These are phyloP conservation scores for Phyllopteryx taeniolatus DNA, from an alignment of 2,113 vertebrate genomes.

Conservation along the genomic window DNA sequence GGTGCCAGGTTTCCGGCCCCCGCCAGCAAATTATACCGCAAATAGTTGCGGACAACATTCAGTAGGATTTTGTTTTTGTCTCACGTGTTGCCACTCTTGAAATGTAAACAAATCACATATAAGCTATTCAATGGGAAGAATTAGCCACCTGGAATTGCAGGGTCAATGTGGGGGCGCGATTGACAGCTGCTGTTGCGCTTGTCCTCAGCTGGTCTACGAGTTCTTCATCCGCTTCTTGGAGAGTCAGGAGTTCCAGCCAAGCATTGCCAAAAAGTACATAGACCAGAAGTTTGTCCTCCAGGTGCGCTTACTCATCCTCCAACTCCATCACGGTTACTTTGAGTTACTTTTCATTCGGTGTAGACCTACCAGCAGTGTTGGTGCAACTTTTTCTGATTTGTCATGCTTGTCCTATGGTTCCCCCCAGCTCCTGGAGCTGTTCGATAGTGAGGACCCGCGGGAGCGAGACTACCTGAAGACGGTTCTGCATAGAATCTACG, in stretches of 20 bases:
- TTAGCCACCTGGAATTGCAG: too few relatives aligned
- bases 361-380: too few relatives aligned
- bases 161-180: too few relatives aligned
- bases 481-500: conserved; percentile 99
- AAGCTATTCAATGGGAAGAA: too few relatives aligned
- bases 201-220: conserved; percentile 92
- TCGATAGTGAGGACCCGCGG: conserved; percentile 98
- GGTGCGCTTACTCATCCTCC: conserved; percentile 73
- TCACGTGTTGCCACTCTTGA: too few relatives aligned
- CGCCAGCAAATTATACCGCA: too few relatives aligned
- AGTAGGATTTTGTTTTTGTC: too few relatives aligned
- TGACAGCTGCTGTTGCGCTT: not conserved
- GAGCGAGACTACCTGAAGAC: conserved; percentile 99
- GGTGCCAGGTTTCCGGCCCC: too few relatives aligned
- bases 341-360: too few relatives aligned
- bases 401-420: not conserved
- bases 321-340: not conserved
- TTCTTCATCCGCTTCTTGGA: conserved; percentile 99
- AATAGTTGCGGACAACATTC: too few relatives aligned
- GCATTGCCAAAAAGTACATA: conserved; percentile 99
- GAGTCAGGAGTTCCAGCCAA: conserved; percentile 99
- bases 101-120: too few relatives aligned
- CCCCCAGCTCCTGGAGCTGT: conserved; percentile 90
- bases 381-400: too few relatives aligned
- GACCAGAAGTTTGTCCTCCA: conserved; percentile 99